These are phyloP conservation scores for Aphelinus certus DNA, from an alignment of 1,140 invertebrate species.

Conservation along the genomic window DNA sequence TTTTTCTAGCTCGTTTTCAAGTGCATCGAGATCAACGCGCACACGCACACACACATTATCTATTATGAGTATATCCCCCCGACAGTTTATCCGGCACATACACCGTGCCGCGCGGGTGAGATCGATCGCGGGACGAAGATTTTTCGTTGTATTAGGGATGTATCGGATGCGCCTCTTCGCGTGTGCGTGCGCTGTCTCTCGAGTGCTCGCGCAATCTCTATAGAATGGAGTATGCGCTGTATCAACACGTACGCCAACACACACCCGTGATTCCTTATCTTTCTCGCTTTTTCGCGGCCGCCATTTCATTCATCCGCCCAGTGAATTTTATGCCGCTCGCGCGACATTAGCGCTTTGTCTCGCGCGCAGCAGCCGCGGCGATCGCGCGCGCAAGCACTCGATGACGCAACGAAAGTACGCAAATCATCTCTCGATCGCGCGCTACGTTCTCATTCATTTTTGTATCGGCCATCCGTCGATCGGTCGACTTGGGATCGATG, in stretches of 20 bases:
- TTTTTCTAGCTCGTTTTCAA: too few species aligned
- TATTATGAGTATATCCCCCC: too few species aligned
- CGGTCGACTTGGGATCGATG: background rate
- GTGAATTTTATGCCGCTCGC: conserved; percentile 39
- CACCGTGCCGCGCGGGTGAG: too few species aligned
- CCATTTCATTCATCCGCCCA: conserved; percentile 43
- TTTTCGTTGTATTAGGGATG: too few species aligned
- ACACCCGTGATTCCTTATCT: conserved; percentile 44
- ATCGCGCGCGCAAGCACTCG: conserved; percentile 24
- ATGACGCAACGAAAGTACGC: conserved; percentile 49
- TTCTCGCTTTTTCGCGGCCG: conserved; percentile 44
- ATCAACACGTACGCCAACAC: background rate
- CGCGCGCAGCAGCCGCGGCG: background rate
- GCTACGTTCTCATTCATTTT: background rate
- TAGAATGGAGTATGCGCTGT: too few species aligned
- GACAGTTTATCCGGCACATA: too few species aligned
- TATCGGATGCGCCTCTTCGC: too few species aligned
- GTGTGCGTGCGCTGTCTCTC: too few species aligned
- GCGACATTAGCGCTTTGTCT: conserved; percentile 55
- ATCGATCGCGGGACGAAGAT: too few species aligned
- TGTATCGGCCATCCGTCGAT: background rate
- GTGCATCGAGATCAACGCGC: too few species aligned
- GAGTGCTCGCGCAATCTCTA: too few species aligned
- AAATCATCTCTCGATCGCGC: conserved; percentile 30
- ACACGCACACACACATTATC: too few species aligned